Evolutionary conservation across 2,113 vertebrate genomes (phyloP), one percentile per base, ranked within the genome.

Genomic region (Canis aureus): DNA sequence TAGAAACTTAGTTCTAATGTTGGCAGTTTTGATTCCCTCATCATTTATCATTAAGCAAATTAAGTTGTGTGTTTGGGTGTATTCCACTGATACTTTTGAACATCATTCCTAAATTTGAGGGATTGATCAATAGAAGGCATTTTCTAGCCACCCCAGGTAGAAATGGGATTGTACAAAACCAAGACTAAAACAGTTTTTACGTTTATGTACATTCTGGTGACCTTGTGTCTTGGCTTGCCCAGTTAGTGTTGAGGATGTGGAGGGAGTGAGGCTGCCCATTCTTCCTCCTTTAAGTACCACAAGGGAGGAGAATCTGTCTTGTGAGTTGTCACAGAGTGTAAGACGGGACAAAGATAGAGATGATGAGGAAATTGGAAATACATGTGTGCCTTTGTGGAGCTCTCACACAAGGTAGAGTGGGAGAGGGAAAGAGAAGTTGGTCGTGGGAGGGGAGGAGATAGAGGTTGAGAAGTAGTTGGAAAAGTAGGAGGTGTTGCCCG

Each of bases 81-180:
- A 57, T 92, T 90, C 60, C 57, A 84, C 35, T 53, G 43, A 29
- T 67, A 23, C 71, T 79, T 89, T 62, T 86, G 25, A 95, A 57
- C 43, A 29, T 78, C 3, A 25, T 87, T 96, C 51, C 83, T 29
- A 62, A 32, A 2, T 27, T 51, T 88, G 27, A 91, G 43, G 51
- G 51, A 86, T 59, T 88, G 35, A 89, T n/a, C 55, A 76, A 2
- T 51, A 1, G 15, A 62, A 80, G 23, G 32, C 67, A 35, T 81
- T 95, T 92, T 80, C 57, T 7, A 93, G 80, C 27, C 7, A 8
- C 11, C 84, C n/a, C 49, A 7, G 35, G 51, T 83, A 97, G 74
- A 94, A 66, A n/a, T 57, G 53, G 53, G 12, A 79, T 87, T 29
- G n/a, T 80, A 91, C 59, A 51, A 93, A 88, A 93, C 43, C 19